Base-by-base conservation (phyloP, 2,888 invertebrate genomes). In the Phaonia tiefii region DNA sequence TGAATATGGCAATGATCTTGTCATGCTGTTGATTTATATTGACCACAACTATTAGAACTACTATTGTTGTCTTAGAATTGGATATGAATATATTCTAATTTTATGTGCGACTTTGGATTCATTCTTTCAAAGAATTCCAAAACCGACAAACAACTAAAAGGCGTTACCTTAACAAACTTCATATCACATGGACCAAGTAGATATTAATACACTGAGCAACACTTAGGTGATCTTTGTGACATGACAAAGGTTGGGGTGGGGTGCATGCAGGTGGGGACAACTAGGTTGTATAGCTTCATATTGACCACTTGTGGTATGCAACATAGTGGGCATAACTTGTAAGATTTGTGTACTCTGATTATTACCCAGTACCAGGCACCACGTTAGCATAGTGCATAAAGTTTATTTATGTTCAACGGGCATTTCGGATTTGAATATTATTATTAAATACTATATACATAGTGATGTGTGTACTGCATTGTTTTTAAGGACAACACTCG, bases 1-100 rank as follows among this genome's bases (percentile, higher is more conserved):
- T 75, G 60, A 26, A 20, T 56, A 75, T 81, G 81, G 78, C 81
- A 81, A 44, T 81, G 81, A 81, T 81, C 81, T 81, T 81, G 81
- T 69, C 63, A 42, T 13, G 26, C 71, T 54, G 71, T 80, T 80
- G 71, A 80, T 80, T 80, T 80, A 80, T 77, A 56, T 8, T 31
- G 8, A 31, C 4, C 31, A 31, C 31, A 31, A 8, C 31, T 31
- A n/a, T n/a, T n/a, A n/a, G n/a, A n/a, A n/a, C n/a, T n/a, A n/a
- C n/a, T n/a, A n/a, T n/a, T n/a, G n/a, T n/a, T n/a, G n/a, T 31
- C 31, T 5, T 31, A 31, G 31, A 31, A 31, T 31, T 5, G 31
- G 8, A 31, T 31, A 5, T 31, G 31, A n/a, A n/a, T 31, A 3
- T 31, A 31, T 8, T 8, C 4, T 31, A 31, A 31, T 31, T 31